Evolutionary conservation across 2,113 vertebrate species (phyloP).

Genomic region (Ptilorrhoa leucosticta): DNA sequence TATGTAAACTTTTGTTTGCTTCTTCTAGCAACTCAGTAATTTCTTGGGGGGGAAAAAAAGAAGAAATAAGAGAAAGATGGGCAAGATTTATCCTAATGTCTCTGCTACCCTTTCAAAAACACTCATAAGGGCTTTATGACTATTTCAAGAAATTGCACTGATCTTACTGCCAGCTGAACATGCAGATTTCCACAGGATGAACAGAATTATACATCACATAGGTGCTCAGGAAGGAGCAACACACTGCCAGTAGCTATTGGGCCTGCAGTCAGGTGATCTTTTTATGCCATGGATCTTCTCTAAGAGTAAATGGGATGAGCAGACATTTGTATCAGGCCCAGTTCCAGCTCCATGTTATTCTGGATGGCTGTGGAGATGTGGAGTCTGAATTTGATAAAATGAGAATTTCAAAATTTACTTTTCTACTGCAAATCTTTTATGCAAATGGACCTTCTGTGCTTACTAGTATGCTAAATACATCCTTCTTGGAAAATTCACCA

Average conservation of each 20-base stretch:
- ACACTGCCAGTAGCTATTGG: background rate
- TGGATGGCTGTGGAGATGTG: background rate
- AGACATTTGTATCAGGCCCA: background rate
- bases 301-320: background rate
- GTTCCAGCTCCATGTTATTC: background rate
- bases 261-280: background rate
- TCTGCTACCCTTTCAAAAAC: background rate
- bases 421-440: slow-evolving; percentile 22
- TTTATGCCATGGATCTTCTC: background rate
- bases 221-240: background rate
- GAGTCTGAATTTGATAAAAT: background rate
- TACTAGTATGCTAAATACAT: background rate
- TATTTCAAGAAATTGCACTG: background rate
- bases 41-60: background rate
- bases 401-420: slow-evolving; percentile 12
- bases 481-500: slow-evolving; percentile 8
- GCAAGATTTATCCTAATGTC: background rate
- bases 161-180: background rate
- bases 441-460: slow-evolving; percentile 36
- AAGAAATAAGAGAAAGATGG: background rate
- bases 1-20: background rate
- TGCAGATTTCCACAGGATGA: background rate
- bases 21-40: background rate
- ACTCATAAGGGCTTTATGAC: background rate
- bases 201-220: background rate